Evolutionary conservation across 23 tunicate species (phyloP), one percentile per base, ranked within the genome.

Genomic region (Styela clava): DNA sequence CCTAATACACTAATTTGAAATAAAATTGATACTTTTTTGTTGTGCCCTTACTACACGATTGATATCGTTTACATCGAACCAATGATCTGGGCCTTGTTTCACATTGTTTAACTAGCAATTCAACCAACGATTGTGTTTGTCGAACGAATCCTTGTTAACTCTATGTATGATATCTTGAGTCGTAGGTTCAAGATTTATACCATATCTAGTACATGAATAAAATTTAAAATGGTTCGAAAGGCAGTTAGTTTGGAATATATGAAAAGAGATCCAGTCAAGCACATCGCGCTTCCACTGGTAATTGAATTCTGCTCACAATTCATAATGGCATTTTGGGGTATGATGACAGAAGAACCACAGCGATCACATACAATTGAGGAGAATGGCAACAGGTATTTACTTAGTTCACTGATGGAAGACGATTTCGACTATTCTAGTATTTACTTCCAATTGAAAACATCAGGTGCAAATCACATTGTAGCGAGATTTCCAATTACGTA

Each of bases 321-420:
- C 62, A 71, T 83, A 30, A 79, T 69, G 35, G 86, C 91, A 0
- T 86, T 86, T 52, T 91, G 97, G 97, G 97, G 97, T 2, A 81
- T 83, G 28, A 91, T 91, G 90, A 74, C 90, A 7, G 69, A 79
- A 28, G 69, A 78, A 7, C 90, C 97, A 33, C 29, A 52, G 34
- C 31, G 73, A 24, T 23, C 64, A 24, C 33, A 25, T 25, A 3
- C 23, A 12, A 61, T 22, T n/a, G 29, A 19, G 35, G 34, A 64
- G 37, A 64, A 63, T 2, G n/a, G 44, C n/a, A 63, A 23, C 20
- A 20, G 12, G 33, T 28, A 77, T 20, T 20, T 74, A 20, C 19
- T 24, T 22, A n/a, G 21, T 22, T 74, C 24, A 74, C 31, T 21
- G 19, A 33, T 22, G 20, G 74, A 19, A 18, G 24, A 74, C 21